phyloP scores from a whole-genome alignment of 2,888 invertebrate species.

The Orthosia cruda region DNA sequence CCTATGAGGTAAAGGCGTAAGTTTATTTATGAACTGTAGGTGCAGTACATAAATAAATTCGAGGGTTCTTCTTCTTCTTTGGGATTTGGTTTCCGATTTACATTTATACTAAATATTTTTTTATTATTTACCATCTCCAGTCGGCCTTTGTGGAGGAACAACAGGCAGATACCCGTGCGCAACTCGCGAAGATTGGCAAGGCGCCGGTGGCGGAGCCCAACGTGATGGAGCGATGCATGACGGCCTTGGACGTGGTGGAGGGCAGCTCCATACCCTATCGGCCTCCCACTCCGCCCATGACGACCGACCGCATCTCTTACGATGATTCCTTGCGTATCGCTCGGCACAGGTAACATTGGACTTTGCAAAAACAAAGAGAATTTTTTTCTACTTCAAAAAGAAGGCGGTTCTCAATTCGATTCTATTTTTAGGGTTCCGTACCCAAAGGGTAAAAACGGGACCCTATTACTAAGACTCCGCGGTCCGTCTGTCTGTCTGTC shows the following conservation, averaged over 20 bases:
- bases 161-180: conserved; percentile 79
- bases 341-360: conserved; percentile 76
- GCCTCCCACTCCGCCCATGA: conserved; percentile 83
- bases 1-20: too few relatives aligned
- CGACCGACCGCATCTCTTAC: conserved; percentile 85
- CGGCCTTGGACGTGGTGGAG: conserved; percentile 86
- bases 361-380: neutral
- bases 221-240: conserved; percentile 86
- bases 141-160: conserved; percentile 83
- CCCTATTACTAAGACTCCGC: too few relatives aligned
- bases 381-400: too few relatives aligned
- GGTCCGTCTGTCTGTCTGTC: too few relatives aligned
- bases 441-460: too few relatives aligned
- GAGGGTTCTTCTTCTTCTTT: too few relatives aligned
- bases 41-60: neutral
- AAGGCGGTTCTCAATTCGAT: too few relatives aligned
- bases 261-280: conserved; percentile 83
- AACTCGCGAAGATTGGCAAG: conserved; percentile 85
- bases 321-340: conserved; percentile 82
- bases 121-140: conserved; percentile 65
- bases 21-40: neutral
- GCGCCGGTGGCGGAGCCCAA: conserved; percentile 85
- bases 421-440: too few relatives aligned
- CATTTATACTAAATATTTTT: neutral
- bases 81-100: neutral